Base-by-base conservation (phyloP, 2,888 invertebrate genomes). In the Pocota personata region DNA sequence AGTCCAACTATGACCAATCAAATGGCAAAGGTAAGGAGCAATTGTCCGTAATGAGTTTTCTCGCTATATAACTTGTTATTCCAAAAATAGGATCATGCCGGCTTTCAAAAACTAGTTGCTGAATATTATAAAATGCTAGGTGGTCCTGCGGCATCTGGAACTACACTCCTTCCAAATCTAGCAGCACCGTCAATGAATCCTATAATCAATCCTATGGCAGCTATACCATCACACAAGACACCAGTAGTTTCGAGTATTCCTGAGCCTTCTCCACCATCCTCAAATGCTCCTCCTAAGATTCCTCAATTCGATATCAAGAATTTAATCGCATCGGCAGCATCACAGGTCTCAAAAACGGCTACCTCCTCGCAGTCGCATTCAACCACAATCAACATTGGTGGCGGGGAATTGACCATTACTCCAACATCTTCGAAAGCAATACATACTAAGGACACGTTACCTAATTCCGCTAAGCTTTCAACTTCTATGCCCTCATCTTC, bases 281-380 rank as follows among this genome's bases (percentile, higher is more conserved):
- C 75, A 1, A 78, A 75, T 1, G 16, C 48, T 7, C 14, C 58
- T 27, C 64, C 87, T 3, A 88, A 88, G 58, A 73, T 88, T 37
- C 89, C 89, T 14, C 89, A 89, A 78, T 88, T 88, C 40, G 89
- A 89, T 66, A 89, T 89, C 10, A 89, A 89, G 32, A 88, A 87
- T 32, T 48, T 89, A 8, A 89, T 89, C 19, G 88, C 88, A 14
- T 88, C 89, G n/a, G 88, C 88, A 14, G 88, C 88, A 14, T 88
- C 88, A 3, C 88, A 89, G 57, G 88, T 88, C 0, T 87, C 87
- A 4, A 88, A 88, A 80, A 82, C 87, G 4, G 73, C 87, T 7
- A 80, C 58, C 12, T 62, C 83, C 0, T 80, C 82, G 3, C 87
- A 88, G 37, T 72, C 83, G 0, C 76, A 87, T n/a, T 88, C 89